Evolutionary conservation across 2,113 vertebrate species (phyloP).

Genomic region (Meriones unguiculatus): DNA sequence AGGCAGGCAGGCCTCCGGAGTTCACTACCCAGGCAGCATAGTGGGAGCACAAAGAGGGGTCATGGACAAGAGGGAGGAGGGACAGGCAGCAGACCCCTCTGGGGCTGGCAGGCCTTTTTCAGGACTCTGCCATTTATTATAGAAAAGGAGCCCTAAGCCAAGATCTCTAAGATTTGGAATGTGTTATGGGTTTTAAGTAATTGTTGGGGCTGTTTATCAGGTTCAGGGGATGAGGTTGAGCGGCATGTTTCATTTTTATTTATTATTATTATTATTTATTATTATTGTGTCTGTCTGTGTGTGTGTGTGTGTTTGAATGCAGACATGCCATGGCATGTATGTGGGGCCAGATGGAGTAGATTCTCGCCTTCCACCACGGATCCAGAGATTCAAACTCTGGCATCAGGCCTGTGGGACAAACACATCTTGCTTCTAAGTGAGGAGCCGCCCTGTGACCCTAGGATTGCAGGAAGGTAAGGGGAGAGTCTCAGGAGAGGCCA

Average conservation of each 20-base stretch:
- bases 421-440: background rate
- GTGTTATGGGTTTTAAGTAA: no score
- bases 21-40: background rate
- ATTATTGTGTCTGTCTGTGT: no score
- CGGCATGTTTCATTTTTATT: background rate
- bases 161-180: background rate
- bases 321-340: no score
- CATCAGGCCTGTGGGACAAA: background rate
- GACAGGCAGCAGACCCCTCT: accelerated
- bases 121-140: background rate
- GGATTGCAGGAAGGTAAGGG: background rate
- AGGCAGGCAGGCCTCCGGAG: background rate
- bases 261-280: background rate
- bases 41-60: background rate
- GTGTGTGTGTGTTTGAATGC: background rate
- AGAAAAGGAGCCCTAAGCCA: background rate
- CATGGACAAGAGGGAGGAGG: background rate
- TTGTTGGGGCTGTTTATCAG: background rate
- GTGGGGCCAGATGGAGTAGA: background rate
- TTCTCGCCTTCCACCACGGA: background rate
- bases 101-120: background rate
- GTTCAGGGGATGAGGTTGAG: background rate
- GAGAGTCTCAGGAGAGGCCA: background rate
- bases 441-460: background rate
- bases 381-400: background rate